Evolutionary conservation across 1,140 invertebrate species (phyloP).

Genomic region (Pseudomyrmex pallidus): DNA sequence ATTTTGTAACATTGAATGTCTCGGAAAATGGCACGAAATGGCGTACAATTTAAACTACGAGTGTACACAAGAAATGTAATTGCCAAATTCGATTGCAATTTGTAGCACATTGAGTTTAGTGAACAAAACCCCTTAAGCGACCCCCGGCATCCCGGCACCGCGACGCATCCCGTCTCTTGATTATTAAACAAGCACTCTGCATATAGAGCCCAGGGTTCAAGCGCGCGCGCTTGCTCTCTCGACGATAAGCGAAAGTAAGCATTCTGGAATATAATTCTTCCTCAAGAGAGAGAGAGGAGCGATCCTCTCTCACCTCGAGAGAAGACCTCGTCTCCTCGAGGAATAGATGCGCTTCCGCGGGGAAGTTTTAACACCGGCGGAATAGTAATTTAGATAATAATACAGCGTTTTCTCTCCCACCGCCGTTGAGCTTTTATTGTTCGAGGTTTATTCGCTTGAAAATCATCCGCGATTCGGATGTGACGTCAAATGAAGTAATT

Average conservation of each 20-base stretch:
- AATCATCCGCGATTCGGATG: neutral
- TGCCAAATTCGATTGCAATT: no score
- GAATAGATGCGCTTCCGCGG: slow-evolving; percentile 1
- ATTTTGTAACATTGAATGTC: no score
- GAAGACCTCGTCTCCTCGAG: slow-evolving; percentile 4
- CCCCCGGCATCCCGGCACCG: slow-evolving; percentile 20
- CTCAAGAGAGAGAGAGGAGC: slow-evolving; percentile 21
- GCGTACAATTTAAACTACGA: no score
- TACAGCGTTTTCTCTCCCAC: neutral
- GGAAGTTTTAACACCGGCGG: slow-evolving; percentile 11
- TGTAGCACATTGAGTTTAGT: no score
- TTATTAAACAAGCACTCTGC: slow-evolving; percentile 61
- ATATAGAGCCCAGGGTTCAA: slow-evolving; percentile 25
- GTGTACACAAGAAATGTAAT: no score
- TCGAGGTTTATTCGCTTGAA: neutral
- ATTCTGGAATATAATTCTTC: slow-evolving; percentile 65
- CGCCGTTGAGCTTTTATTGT: neutral
- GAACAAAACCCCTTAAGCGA: slow-evolving; percentile 13
- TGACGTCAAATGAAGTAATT: neutral
- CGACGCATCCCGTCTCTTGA: slow-evolving; percentile 55
- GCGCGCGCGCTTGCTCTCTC: neutral
- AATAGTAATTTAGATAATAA: slow-evolving; percentile 55
- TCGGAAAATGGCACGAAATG: no score
- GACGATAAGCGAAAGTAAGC: slow-evolving; percentile 60
- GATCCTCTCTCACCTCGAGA: slow-evolving; percentile 47